A percentile compares a stretch with the other conserved stretches of the same genome.
These are phyloP conservation scores for Laticauda colubrina DNA, from an alignment of 2,113 vertebrate species.

Conservation along the genomic window DNA sequence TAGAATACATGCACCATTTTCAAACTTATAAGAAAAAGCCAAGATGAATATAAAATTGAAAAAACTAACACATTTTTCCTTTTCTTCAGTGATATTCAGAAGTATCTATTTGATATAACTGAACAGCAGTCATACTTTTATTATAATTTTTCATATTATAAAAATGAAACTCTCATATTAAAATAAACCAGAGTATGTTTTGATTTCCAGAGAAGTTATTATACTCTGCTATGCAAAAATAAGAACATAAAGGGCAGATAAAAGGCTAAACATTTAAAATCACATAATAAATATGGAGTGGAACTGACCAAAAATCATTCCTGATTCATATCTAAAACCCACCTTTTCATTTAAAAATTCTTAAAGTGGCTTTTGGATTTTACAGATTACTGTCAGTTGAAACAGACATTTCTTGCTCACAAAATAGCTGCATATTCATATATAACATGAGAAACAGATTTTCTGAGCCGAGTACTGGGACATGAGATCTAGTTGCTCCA, in stretches of 20 bases:
- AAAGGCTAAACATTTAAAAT: background rate
- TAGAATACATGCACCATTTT: background rate
- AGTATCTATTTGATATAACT: constrained; percentile 1
- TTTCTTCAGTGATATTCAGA: background rate
- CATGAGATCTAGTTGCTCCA: background rate
- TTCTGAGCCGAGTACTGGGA: background rate
- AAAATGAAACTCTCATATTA: constrained; percentile 20
- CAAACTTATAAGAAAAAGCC: background rate
- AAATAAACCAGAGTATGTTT: background rate
- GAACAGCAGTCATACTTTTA: constrained; percentile 34
- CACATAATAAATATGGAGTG: background rate
- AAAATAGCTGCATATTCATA: too few relatives aligned
- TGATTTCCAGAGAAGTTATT: background rate
- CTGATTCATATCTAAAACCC: background rate
- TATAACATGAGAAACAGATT: background rate
- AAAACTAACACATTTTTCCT: background rate
- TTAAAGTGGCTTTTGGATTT: background rate
- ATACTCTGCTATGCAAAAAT: background rate
- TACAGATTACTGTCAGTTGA: background rate
- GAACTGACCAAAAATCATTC: background rate
- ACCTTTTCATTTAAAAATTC: background rate
- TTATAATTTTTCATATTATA: background rate
- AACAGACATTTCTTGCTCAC: background rate
- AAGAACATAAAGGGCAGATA: background rate
- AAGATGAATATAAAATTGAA: background rate